Base-by-base conservation (phyloP, 2,113 vertebrate species). In the Chloebia gouldiae region DNA sequence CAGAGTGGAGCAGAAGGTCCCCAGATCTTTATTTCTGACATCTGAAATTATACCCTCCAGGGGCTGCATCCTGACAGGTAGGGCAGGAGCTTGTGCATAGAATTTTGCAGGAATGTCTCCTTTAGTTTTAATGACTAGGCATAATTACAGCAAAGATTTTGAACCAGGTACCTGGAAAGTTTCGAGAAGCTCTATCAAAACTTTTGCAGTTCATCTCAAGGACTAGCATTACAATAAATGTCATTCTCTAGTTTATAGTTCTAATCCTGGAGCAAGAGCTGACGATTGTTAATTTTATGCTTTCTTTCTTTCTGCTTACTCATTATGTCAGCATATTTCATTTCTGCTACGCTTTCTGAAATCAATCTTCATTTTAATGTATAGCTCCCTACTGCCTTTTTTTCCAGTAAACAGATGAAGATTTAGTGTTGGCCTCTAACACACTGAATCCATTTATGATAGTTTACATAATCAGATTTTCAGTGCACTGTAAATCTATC, bases 321-420 rank as follows among this genome's bases (percentile, higher is more conserved):
- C 83, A 76, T 94, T 89, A 91, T 93, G 92, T 95, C 89, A 95
- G 86, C 69, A 57, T 95, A 94, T 89, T 96, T 95, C 64, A 95
- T 95, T 92, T 71, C 79, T 64, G 37, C n/a, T 40, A 35, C 1
- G 3, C 57, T 91, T 91, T 95, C 80, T 7, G 23, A 90, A 97
- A 93, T 94, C 81, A 93, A 56, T 95, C 92, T 92, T 94, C 33
- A 56, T 93, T 94, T 92, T 95, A 94, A 95, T 89, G 82, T 95
- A 93, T 91, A 75, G 86, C 57, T 66, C 77, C 80, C 61, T 49
- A 56, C 56, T 94, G 77, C 64, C 21, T 93, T 86, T 88, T 95
- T 93, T 83, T 18, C 56, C n/a, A 68, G 88, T 86, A 93, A 94
- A 86, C 65, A 92, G 77, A 60, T 81, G 73, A 95, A 93, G 92